phyloP scores from a whole-genome alignment of 64 coral and sea anemone species.

The Cladopsammia gracilis region DNA sequence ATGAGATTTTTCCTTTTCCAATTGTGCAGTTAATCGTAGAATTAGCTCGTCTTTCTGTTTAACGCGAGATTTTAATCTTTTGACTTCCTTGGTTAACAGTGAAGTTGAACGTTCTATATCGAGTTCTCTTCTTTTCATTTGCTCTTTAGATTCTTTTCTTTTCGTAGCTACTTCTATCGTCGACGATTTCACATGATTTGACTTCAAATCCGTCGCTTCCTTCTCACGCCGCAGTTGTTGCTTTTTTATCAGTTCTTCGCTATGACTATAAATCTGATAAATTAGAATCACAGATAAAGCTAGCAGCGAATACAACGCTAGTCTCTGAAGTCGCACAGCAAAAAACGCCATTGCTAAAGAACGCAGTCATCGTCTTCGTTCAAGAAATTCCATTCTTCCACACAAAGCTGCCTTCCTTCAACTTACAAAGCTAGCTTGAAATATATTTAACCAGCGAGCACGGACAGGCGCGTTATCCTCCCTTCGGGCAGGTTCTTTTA shows the following conservation, averaged over 20 bases:
- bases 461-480: background rate
- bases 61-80: conserved; percentile 67
- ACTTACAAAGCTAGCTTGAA: background rate
- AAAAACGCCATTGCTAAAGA: conserved; percentile 43
- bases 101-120: conserved; percentile 17
- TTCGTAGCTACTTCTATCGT: background rate
- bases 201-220: background rate
- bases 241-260: conserved; percentile 19
- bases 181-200: background rate
- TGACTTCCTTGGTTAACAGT: conserved; percentile 52
- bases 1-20: conserved; percentile 48
- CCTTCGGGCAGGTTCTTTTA: background rate
- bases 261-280: conserved; percentile 74
- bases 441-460: background rate
- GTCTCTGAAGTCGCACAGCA: conserved; percentile 67
- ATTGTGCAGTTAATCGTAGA: conserved; percentile 52
- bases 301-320: conserved; percentile 48
- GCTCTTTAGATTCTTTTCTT: background rate
- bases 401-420: background rate
- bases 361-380: conserved; percentile 24
- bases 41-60: conserved; percentile 45
- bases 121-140: conserved; percentile 1
- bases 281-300: conserved; percentile 37
- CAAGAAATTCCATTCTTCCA: conserved; percentile 5
- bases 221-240: background rate